Base-by-base conservation (phyloP, 64 coral and sea anemone genomes). In the Hydrozoanthus tunicans region DNA sequence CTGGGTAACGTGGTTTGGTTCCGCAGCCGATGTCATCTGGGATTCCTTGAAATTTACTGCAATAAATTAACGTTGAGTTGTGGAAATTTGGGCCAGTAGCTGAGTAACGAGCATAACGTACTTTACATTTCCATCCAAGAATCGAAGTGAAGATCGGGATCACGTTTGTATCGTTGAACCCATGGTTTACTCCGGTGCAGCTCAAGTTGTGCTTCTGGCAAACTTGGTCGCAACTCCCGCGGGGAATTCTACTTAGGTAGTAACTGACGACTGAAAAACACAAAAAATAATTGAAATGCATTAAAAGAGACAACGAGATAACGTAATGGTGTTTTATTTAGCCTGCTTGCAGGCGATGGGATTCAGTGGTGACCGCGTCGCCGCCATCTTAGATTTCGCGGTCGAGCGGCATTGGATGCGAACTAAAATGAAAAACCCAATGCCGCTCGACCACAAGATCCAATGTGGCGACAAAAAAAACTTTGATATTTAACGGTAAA, bases 111-210 rank as follows among this genome's bases (percentile, higher is more conserved):
- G 12, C 10, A 14, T 58, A 79, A 3, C 15, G 7, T 6, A 1
- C 59, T 8, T 57, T n/a, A 79, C 77, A 79, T 2, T 6, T 5
- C 3, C 9, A 12, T 24, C 54, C 77, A 13, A 79, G 56, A 6
- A 58, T 12, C 24, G 65, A 12, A 0, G 5, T 23, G 56, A 79
- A 79, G 5, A 79, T 79, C 56, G 57, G 9, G 15, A 79, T 53
- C 15, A 79, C 56, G 9, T 23, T 59, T 53, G 53, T 59, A 56
- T 79, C 25, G 23, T 56, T 59, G 24, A 79, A 26, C 17, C 77
- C 77, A 57, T 79, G 77, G 59, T 79, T 59, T 79, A 58, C 77
- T n/a, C 54, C 56, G 7, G n/a, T 59, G n/a, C 77, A 79, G 6
- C 15, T n/a, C 77, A 17, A 15, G 3, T 23, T 56, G 20, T 20